A percentile compares a stretch with the other conserved stretches of the same genome.
phyloP scores from a whole-genome alignment of 2,888 invertebrate species.

The Andrena chrysosceles region DNA sequence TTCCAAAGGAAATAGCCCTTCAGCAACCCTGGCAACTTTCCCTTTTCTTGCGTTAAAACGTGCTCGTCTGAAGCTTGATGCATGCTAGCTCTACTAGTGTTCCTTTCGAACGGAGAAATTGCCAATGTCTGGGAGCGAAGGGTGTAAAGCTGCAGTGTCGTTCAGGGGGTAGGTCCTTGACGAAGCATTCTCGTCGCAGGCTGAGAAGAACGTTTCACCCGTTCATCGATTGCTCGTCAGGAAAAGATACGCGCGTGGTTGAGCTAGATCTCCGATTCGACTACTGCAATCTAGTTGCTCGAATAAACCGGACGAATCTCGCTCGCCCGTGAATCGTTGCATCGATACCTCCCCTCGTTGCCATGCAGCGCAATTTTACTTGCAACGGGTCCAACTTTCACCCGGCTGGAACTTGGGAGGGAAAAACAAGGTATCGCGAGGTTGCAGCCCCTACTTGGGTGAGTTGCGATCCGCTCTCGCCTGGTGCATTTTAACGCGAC shows the following conservation, averaged over 20 bases:
- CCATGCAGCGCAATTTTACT: constrained; percentile 18
- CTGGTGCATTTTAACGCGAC: constrained; percentile 49
- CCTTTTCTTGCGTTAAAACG: constrained; percentile 42
- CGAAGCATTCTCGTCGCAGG: constrained; percentile 13
- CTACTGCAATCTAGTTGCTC: too few relatives aligned
- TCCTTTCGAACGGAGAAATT: constrained; percentile 12
- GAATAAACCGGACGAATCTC: neutral
- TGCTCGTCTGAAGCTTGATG: constrained; percentile 25
- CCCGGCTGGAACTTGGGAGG: neutral
- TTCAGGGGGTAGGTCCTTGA: neutral
- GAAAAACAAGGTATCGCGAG: constrained; percentile 5
- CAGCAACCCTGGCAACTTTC: constrained; percentile 35
- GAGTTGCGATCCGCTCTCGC: constrained; percentile 28
- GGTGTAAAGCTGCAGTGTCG: neutral
- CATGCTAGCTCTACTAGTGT: neutral
- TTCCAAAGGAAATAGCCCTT: constrained; percentile 39
- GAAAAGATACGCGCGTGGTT: neutral
- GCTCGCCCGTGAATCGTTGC: neutral
- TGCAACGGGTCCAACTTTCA: neutral
- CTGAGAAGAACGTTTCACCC: neutral
- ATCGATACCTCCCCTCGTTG: neutral
- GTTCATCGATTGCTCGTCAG: constrained; percentile 3
- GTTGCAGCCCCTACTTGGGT: neutral
- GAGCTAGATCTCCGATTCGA: neutral
- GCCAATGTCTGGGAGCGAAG: neutral